phyloP scores from a whole-genome alignment of 2,888 invertebrate genomes.

The Pheosia tremula region DNA sequence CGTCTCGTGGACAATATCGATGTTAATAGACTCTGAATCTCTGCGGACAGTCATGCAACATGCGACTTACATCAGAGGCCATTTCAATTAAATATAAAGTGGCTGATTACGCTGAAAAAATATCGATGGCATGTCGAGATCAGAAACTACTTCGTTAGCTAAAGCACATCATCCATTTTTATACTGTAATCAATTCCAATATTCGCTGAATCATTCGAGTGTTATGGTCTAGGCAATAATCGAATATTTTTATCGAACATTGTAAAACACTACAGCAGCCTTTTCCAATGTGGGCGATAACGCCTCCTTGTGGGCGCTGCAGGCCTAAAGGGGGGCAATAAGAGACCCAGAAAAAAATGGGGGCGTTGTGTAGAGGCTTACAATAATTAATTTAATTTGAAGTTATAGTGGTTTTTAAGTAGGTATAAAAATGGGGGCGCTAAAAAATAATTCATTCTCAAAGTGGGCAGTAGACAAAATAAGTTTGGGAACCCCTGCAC shows the following conservation, averaged over 20 bases:
- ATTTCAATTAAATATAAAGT: slow-evolving; percentile 22
- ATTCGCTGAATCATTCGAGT: slow-evolving; percentile 20
- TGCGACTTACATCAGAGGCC: slow-evolving; percentile 23
- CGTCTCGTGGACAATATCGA: neutral
- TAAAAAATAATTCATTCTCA: no score
- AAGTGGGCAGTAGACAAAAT: no score
- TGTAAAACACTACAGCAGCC: no score
- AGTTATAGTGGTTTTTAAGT: no score
- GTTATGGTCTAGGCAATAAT: slow-evolving; percentile 1
- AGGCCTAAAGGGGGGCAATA: no score
- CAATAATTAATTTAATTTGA: no score
- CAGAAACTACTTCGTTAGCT: slow-evolving; percentile 23
- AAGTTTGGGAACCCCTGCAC: no score
- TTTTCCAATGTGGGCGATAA: no score
- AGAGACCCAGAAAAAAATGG: no score
- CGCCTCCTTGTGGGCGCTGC: no score
- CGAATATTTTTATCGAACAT: neutral
- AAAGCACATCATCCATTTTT: slow-evolving; percentile 14
- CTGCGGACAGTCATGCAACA: slow-evolving; percentile 25
- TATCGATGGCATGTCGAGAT: slow-evolving; percentile 23
- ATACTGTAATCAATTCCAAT: slow-evolving; percentile 17
- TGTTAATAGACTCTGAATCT: slow-evolving; percentile 7
- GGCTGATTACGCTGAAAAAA: slow-evolving; percentile 25
- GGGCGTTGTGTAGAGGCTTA: no score
- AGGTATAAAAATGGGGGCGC: no score